phyloP scores from a whole-genome alignment of 2,113 vertebrate genomes.

The Globicephala melas region DNA sequence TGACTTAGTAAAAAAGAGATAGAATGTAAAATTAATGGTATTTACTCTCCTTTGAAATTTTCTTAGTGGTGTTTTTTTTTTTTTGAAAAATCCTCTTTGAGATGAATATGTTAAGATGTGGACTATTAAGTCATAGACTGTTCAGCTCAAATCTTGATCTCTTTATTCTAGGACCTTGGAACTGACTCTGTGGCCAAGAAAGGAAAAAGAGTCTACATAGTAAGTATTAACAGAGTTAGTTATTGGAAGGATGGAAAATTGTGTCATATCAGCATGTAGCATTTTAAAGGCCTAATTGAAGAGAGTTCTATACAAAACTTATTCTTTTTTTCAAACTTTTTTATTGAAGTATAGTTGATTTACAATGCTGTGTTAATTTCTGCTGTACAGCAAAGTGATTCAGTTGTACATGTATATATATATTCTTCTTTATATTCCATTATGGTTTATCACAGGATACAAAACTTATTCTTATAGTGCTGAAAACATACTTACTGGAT shows the following conservation, averaged over 20 bases:
- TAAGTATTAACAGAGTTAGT: not conserved
- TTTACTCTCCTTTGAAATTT: not conserved
- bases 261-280: not conserved
- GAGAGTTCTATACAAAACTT: not conserved
- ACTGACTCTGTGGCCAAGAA: not conserved
- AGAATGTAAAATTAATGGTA: not conserved
- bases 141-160: not conserved
- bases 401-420: not conserved
- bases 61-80: not conserved
- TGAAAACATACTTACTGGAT: not conserved
- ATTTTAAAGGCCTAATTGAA: conserved; percentile 22
- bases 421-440: not conserved
- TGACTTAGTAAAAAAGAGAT: not conserved
- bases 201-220: not conserved
- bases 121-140: not conserved
- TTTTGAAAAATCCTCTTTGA: not conserved
- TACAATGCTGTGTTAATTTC: not conserved
- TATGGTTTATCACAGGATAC: not conserved
- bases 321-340: not conserved
- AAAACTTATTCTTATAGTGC: not conserved
- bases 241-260: not conserved
- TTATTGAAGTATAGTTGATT: not conserved
- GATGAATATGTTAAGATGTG: not conserved
- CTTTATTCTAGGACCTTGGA: not conserved
- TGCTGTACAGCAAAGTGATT: not conserved